Evolutionary conservation across 2,888 invertebrate genomes (phyloP), one percentile per base, ranked within the genome.

Genomic region (Tachina grossa): DNA sequence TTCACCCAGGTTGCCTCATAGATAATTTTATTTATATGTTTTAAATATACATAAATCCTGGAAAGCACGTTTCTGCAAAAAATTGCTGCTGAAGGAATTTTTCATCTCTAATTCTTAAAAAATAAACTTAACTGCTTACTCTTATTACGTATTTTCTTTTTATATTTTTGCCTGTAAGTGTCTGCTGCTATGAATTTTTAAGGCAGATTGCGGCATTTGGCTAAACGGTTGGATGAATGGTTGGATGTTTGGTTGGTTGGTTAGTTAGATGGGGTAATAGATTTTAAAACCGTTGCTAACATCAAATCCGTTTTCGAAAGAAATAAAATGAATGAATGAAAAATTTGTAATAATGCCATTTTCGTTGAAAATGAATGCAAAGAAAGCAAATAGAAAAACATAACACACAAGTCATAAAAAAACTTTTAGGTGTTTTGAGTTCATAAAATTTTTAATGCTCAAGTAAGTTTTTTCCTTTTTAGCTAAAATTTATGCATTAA

Each of bases 231-330:
- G 72, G 49, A 9, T 57, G 66, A 41, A 77, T 61, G 49, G 13
- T 16, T 57, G 59, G 39, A 49, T 57, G 66, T 43, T 57, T 74
- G 66, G 22, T 10, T 66, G 80, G 74, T 49, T 72, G 19, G 80
- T 47, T 79, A 55, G 63, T 39, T 71, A 79, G 72, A 71, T 74
- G 78, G 72, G 59, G 68, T 74, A 83, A 83, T 78, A 59, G 77
- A 66, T 83, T 74, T 83, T 51, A 55, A 71, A 66, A 71, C 77
- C 77, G 83, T 83, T 83, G 66, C 72, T 53, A 55, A 41, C 68
- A 31, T 31, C 31, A 78, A 83, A 83, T 74, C 72, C 68, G 72
- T 78, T 74, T 78, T 68, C 66, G 59, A 83, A 68, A 39, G 31
- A 66, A 59, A 81, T 41, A 47, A 55, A 57, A 31, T 31, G 61